Evolutionary conservation across 2,888 invertebrate species (phyloP).

Genomic region (Epirrhoe alternata): DNA sequence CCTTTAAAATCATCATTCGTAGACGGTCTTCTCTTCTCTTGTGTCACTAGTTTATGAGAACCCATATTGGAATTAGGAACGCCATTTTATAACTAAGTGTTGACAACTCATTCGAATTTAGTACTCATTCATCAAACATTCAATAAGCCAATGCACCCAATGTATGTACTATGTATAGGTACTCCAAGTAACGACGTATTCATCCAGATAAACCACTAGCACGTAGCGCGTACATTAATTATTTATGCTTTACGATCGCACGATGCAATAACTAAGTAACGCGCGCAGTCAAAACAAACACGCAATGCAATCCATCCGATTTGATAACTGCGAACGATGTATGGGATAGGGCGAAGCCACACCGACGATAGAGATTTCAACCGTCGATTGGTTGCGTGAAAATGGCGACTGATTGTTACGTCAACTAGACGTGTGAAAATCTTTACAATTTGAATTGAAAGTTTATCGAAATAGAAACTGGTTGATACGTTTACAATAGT

Average conservation of each 20-base stretch:
- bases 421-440: neutral
- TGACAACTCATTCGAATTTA: neutral
- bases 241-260: conserved; percentile 44
- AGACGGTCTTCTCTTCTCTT: no score
- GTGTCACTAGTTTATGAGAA: no score
- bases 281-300: conserved; percentile 58
- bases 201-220: conserved; percentile 17
- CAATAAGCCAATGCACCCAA: neutral
- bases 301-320: conserved; percentile 63
- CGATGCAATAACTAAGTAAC: conserved; percentile 45
- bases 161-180: neutral
- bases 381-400: conserved; percentile 9
- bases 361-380: conserved; percentile 28
- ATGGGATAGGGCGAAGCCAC: conserved; percentile 37
- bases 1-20: neutral
- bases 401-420: neutral
- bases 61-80: no score
- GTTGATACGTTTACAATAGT: neutral
- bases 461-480: neutral
- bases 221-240: conserved; percentile 40
- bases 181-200: neutral
- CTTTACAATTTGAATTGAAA: neutral
- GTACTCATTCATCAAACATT: neutral
- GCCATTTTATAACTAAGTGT: neutral
- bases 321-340: conserved; percentile 63